Evolutionary conservation across 2,113 vertebrate genomes (phyloP), one percentile per base, ranked within the genome.

Genomic region (Poecile atricapillus): DNA sequence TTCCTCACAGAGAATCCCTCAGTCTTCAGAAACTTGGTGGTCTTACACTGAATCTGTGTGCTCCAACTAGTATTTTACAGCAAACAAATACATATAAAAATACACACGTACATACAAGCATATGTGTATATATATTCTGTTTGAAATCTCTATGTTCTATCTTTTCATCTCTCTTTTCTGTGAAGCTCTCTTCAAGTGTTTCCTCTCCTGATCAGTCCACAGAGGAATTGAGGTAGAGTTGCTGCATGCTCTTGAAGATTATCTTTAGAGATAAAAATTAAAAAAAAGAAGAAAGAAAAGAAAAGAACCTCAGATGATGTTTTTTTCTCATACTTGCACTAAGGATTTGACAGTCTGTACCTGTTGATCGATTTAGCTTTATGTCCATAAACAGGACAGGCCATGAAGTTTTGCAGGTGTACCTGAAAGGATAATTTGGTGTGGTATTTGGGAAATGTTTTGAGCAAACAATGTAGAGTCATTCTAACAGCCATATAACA

Each of bases 91-190:
- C 18, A 59, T 21, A 8, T 4, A 27, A 19, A 43, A 2, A 53
- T 5, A n/a, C 7, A 39, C 4, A 27, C 0, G 0, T 5, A 9
- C 11, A 43, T 43, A 43, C 43, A 56, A 33, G 37, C 3, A 68
- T 33, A 50, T 35, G 7, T 41, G 2, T 82, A 3, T 76, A 27
- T 82, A 28, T 77, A 23, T 83, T 55, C 27, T 84, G 3, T 52
- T 85, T 93, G 53, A 94, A 91, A 85, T 58, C 31, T 85, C 15
- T 69, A 27, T 7, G 94, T 83, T 69, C 35, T 87, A 77, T 94
- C 92, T 91, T 91, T 90, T 77, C 5, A 59, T 84, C 50, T 95
- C 56, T 93, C 13, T 78, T 62, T 93, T 96, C 90, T 92, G 82
- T 86, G 68, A 93, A 94, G 37, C 35, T 65, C 37, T 83, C 60